A percentile compares a stretch with the other conserved stretches of the same genome.
phyloP scores from a whole-genome alignment of 2,888 invertebrate genomes.

The Aporophyla nigra region DNA sequence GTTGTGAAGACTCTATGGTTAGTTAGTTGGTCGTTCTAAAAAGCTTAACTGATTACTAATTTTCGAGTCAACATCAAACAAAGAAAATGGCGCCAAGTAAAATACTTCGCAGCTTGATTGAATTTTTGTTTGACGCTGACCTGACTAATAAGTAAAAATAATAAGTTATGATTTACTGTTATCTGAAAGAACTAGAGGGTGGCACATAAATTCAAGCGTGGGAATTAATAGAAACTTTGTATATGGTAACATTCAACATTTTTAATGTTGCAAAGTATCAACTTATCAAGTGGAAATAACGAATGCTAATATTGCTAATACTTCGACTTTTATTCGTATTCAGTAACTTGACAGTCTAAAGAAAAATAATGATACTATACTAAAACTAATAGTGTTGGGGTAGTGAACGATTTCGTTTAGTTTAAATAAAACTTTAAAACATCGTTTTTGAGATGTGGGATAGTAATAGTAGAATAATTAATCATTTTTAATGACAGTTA shows the following conservation, averaged over 20 bases:
- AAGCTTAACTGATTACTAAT: neutral
- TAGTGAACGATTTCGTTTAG: too few relatives aligned
- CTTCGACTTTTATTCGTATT: too few relatives aligned
- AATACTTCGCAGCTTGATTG: neutral
- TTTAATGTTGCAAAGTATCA: neutral
- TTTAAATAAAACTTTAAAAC: too few relatives aligned
- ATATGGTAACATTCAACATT: neutral
- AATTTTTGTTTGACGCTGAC: neutral
- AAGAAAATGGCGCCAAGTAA: neutral
- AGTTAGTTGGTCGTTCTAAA: neutral
- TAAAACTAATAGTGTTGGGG: too few relatives aligned
- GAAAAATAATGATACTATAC: too few relatives aligned
- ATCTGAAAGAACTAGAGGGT: neutral
- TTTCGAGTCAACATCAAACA: neutral
- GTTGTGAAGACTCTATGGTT: slow-evolving; percentile 57
- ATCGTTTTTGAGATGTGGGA: too few relatives aligned
- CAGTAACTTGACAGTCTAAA: too few relatives aligned
- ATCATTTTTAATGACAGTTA: too few relatives aligned
- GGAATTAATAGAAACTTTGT: neutral
- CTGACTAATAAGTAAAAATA: neutral
- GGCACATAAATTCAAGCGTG: neutral
- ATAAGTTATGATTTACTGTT: neutral
- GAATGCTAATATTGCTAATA: too few relatives aligned
- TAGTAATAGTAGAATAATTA: too few relatives aligned
- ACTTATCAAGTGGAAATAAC: too few relatives aligned